Conservation (phyloP, 2,113 vertebrate species). For the Puffinus mauretanicus region DNA sequence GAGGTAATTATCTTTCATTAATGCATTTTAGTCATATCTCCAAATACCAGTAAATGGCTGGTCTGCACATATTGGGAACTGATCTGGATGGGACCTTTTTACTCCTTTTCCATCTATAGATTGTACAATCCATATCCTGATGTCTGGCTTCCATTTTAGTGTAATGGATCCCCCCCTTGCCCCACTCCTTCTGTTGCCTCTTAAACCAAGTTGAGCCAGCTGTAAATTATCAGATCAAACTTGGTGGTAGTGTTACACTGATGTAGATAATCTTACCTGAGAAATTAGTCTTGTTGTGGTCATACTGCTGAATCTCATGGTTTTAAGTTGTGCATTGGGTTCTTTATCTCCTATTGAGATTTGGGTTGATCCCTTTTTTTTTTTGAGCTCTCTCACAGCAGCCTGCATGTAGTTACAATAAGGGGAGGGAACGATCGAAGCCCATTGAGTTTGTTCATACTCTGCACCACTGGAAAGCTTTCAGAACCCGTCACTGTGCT, state of each 20-base stretch:
- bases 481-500: conserved; percentile 47
- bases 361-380: background rate
- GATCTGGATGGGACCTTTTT: background rate
- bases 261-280: background rate
- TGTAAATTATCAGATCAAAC: background rate
- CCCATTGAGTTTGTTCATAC: background rate
- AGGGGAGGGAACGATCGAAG: background rate
- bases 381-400: background rate
- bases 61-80: background rate
- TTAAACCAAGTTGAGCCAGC: background rate
- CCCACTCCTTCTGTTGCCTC: background rate
- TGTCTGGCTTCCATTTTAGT: background rate
- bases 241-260: background rate
- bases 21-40: conserved; percentile 26
- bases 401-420: background rate
- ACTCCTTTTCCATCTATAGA: conserved; percentile 3
- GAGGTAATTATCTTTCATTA: conserved; percentile 31
- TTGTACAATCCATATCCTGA: background rate
- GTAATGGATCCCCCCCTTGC: background rate
- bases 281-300: background rate
- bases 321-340: background rate
- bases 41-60: conserved; percentile 10
- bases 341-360: background rate
- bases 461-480: conserved; percentile 29
- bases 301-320: background rate